Conservation (phyloP, 2,113 vertebrate genomes). For the Dipodomys stephensi region DNA sequence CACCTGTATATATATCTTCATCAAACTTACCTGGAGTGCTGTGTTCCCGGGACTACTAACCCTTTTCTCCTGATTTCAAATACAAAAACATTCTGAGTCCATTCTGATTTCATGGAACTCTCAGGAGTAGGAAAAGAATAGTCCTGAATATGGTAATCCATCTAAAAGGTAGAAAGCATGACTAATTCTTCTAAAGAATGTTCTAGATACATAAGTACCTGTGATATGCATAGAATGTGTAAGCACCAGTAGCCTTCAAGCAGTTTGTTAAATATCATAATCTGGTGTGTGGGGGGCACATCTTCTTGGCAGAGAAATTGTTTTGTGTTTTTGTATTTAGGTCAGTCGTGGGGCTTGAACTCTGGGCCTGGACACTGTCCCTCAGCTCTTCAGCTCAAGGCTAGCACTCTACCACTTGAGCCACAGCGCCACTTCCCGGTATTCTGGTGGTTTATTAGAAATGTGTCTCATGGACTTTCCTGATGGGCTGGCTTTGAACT, state of each 20-base stretch:
- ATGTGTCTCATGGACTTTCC: too few relatives aligned
- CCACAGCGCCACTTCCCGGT: too few relatives aligned
- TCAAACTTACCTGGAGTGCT: background rate
- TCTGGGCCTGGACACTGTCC: too few relatives aligned
- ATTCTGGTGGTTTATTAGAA: too few relatives aligned
- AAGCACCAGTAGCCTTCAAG: slow-evolving; percentile 45
- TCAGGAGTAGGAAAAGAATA: slow-evolving; percentile 16
- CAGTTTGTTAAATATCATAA: slow-evolving; percentile 52
- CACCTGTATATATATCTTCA: background rate
- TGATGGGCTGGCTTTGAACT: too few relatives aligned
- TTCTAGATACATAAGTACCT: background rate
- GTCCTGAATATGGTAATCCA: background rate
- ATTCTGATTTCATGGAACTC: slow-evolving; percentile 47
- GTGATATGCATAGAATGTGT: background rate
- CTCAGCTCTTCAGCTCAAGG: too few relatives aligned
- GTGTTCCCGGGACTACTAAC: background rate
- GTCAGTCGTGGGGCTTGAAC: too few relatives aligned
- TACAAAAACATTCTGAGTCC: background rate
- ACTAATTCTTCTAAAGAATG: slow-evolving; percentile 17
- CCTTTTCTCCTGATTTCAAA: slow-evolving; percentile 40
- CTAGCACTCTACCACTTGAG: too few relatives aligned
- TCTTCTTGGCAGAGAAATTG: slow-evolving; percentile 42
- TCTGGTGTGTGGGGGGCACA: background rate
- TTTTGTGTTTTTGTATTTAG: too few relatives aligned
- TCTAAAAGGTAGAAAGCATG: slow-evolving; percentile 36